A percentile compares a stretch with the other conserved stretches of the same genome.
Evolutionary conservation across 2,888 invertebrate genomes (phyloP).

Genomic region (Drosophila tripunctata): DNA sequence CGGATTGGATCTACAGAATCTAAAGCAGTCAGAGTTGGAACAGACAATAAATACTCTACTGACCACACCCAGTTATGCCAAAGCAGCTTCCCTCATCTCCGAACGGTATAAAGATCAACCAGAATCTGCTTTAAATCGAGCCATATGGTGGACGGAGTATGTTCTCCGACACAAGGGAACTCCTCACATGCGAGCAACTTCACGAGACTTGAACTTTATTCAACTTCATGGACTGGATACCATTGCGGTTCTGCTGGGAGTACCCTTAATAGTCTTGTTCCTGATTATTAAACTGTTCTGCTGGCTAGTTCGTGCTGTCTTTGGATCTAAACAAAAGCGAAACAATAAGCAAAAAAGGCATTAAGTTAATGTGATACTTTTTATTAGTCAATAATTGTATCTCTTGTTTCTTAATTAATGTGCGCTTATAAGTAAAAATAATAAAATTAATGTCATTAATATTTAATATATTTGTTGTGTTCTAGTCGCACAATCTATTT

Average conservation of each 20-base stretch:
- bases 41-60: slow-evolving; percentile 61
- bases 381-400: too few relatives aligned
- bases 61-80: slow-evolving; percentile 50
- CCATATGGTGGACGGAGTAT: slow-evolving; percentile 82
- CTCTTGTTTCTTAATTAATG: too few relatives aligned
- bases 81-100: slow-evolving; percentile 58
- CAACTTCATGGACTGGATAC: slow-evolving; percentile 75
- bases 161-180: slow-evolving; percentile 80
- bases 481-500: too few relatives aligned
- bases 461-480: too few relatives aligned
- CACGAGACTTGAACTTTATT: slow-evolving; percentile 55
- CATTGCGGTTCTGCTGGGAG: slow-evolving; percentile 51
- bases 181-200: slow-evolving; percentile 61
- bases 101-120: slow-evolving; percentile 80
- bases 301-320: slow-evolving; percentile 6
- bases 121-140: slow-evolving; percentile 72
- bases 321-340: not conserved
- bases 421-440: too few relatives aligned
- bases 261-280: slow-evolving; percentile 19
- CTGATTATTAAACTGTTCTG: slow-evolving; percentile 1
- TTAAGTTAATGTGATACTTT: not conserved
- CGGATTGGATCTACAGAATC: slow-evolving; percentile 47
- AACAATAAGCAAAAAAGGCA: slow-evolving; percentile 38
- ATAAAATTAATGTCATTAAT: too few relatives aligned
- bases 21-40: slow-evolving; percentile 41